A percentile compares a stretch with the other conserved stretches of the same genome.
These are phyloP conservation scores for Eutolmus rufibarbis DNA, from an alignment of 2,888 invertebrate genomes.

Conservation along the genomic window DNA sequence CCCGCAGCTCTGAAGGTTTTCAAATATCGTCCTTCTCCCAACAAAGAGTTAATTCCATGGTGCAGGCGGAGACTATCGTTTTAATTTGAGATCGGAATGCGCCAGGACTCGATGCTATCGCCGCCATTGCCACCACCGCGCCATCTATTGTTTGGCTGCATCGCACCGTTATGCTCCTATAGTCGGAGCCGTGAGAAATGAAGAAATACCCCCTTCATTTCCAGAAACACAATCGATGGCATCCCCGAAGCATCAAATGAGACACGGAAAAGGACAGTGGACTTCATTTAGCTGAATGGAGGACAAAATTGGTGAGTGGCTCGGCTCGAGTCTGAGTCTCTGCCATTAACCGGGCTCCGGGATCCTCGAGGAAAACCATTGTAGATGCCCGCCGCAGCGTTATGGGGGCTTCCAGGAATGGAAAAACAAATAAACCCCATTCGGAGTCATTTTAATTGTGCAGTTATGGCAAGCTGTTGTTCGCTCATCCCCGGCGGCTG, in stretches of 20 bases:
- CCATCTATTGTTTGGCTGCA: constrained; percentile 20
- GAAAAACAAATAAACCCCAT: constrained; percentile 38
- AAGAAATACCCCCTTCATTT: constrained; percentile 21
- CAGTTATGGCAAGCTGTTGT: constrained; percentile 38
- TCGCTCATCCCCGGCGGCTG: constrained; percentile 19
- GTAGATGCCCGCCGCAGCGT: constrained; percentile 15
- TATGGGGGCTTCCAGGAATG: neutral
- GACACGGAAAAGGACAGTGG: constrained; percentile 34
- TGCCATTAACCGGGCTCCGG: neutral
- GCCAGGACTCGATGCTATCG: neutral
- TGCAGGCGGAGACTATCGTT: constrained; percentile 24
- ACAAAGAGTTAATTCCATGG: constrained; percentile 35
- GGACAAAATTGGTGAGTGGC: constrained; percentile 30
- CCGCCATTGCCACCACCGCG: neutral
- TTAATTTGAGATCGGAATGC: constrained; percentile 31
- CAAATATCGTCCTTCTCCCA: constrained; percentile 12
- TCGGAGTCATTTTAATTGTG: constrained; percentile 35
- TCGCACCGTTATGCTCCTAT: neutral
- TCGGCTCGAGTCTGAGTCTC: neutral
- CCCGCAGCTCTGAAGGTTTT: constrained; percentile 27
- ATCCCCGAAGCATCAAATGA: constrained; percentile 31
- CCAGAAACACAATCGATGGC: constrained; percentile 35
- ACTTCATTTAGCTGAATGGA: constrained; percentile 33
- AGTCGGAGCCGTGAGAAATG: constrained; percentile 19
- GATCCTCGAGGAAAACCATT: neutral